Percentiles rank a stretch among this genome's conserved stretches.
phyloP scores from a whole-genome alignment of 2,888 invertebrate genomes.

The Diploptera punctata region DNA sequence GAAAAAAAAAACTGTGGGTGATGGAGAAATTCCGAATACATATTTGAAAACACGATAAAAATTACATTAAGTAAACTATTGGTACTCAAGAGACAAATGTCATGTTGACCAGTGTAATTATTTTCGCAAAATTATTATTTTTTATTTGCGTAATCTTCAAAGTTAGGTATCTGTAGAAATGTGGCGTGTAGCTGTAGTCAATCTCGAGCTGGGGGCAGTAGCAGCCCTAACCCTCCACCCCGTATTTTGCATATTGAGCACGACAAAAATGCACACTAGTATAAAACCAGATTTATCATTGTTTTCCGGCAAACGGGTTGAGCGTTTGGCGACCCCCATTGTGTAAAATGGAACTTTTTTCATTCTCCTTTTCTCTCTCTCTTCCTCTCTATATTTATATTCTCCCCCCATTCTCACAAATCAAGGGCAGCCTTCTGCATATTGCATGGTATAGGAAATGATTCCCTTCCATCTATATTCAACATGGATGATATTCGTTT shows the following conservation, averaged over 20 bases:
- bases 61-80: too few species aligned
- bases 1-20: too few species aligned
- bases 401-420: conserved; percentile 12
- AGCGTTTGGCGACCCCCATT: background rate
- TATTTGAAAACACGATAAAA: too few species aligned
- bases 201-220: background rate
- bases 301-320: conserved; percentile 28
- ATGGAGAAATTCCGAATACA: too few species aligned
- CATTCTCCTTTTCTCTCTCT: conserved; percentile 14
- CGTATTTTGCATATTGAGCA: conserved; percentile 26
- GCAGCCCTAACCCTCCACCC: background rate
- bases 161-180: background rate
- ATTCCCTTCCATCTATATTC: conserved; percentile 20
- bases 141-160: background rate
- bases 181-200: background rate
- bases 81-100: too few species aligned
- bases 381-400: background rate
- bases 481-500: conserved; percentile 18
- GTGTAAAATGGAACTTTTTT: conserved; percentile 9
- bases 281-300: conserved; percentile 39
- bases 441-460: conserved; percentile 28
- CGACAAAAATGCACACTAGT: conserved; percentile 29
- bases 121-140: too few species aligned
- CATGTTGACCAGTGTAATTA: too few species aligned
- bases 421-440: conserved; percentile 19